These are phyloP conservation scores for Mionectes macconnelli DNA, from an alignment of 2,113 vertebrate genomes.

Conservation along the genomic window DNA sequence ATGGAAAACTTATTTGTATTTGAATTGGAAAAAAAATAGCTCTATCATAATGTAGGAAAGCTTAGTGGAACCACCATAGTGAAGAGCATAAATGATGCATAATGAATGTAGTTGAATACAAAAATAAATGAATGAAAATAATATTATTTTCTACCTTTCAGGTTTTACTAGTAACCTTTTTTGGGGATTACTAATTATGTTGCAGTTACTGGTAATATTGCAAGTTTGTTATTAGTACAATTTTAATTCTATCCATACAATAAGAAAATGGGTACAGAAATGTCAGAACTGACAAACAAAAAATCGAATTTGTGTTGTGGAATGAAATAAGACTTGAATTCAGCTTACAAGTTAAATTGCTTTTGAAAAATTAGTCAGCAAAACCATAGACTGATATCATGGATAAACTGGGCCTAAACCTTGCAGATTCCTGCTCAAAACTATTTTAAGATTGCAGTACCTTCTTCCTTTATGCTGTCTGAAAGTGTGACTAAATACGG, in stretches of 20 bases:
- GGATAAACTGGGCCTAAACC: background rate
- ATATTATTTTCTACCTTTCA: background rate
- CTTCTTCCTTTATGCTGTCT: background rate
- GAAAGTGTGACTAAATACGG: background rate
- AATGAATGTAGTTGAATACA: background rate
- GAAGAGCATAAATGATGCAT: background rate
- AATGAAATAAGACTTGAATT: constrained; percentile 23
- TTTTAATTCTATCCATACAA: background rate
- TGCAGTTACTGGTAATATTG: background rate
- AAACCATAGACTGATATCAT: background rate
- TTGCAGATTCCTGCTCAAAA: background rate
- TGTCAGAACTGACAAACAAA: background rate
- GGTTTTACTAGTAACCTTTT: background rate
- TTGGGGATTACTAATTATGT: constrained; percentile 3
- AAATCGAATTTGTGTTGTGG: background rate
- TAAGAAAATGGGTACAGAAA: background rate
- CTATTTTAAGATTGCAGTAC: background rate
- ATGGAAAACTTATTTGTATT: background rate
- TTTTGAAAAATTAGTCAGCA: background rate
- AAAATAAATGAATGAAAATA: background rate
- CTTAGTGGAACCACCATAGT: background rate
- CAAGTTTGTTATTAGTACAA: background rate
- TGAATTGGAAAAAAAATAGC: background rate
- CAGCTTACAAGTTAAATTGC: background rate
- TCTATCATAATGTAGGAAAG: background rate